phyloP scores from a whole-genome alignment of 2,113 vertebrate species.

The Ellobius talpinus region DNA sequence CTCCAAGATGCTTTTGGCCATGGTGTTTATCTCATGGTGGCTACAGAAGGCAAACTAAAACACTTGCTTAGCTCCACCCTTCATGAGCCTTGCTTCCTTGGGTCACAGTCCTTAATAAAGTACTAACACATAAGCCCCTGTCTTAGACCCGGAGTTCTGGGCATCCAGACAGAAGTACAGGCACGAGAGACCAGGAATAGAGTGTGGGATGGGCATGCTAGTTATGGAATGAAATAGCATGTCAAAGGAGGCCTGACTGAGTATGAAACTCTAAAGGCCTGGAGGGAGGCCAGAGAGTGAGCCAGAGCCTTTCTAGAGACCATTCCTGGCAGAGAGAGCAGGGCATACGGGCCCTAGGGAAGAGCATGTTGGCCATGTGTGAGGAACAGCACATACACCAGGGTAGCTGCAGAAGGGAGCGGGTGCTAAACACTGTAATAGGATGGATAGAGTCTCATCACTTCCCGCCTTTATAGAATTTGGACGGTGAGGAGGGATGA shows the following conservation, averaged over 20 bases:
- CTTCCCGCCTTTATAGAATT: neutral
- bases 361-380: neutral
- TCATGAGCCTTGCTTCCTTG: neutral
- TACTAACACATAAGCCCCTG: neutral
- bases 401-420: neutral
- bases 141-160: neutral
- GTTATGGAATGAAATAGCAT: too few relatives aligned
- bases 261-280: neutral
- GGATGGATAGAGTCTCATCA: neutral
- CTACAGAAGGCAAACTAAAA: neutral
- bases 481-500: neutral
- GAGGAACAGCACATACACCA: neutral
- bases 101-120: neutral
- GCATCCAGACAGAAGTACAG: neutral
- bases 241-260: neutral
- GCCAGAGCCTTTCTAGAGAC: neutral
- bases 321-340: neutral
- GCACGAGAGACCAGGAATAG: neutral
- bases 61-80: neutral
- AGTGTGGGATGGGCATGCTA: fast-evolving
- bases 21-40: neutral
- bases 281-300: neutral
- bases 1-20: neutral
- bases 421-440: neutral
- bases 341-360: neutral